Percentiles rank a stretch among this genome's conserved stretches.
phyloP scores from a whole-genome alignment of 1,140 invertebrate species.

The Tyrophagus putrescentiae region DNA sequence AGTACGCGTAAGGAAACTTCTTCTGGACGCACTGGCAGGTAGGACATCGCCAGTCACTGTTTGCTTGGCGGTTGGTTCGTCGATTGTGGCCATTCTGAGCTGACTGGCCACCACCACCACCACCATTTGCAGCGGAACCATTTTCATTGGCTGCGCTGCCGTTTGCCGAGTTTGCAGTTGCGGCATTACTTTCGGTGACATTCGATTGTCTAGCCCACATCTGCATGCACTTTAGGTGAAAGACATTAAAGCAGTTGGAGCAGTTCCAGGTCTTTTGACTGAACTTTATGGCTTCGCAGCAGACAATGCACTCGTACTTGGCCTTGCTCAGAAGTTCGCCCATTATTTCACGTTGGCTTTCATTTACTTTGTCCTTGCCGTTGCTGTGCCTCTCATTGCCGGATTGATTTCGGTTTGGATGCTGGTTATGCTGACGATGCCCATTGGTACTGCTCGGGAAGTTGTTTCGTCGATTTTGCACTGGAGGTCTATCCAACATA shows the following conservation, averaged over 20 bases:
- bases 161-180: neutral
- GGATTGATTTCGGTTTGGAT: too few species aligned
- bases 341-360: conserved; percentile 22
- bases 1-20: conserved; percentile 52
- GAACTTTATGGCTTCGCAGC: conserved; percentile 64
- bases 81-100: conserved; percentile 19
- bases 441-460: too few species aligned
- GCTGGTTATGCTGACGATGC: too few species aligned
- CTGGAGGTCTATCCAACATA: too few species aligned
- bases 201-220: conserved; percentile 54
- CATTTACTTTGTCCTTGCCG: neutral
- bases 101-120: neutral
- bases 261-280: conserved; percentile 75
- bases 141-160: neutral
- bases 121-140: conserved; percentile 6
- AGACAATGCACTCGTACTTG: conserved; percentile 74
- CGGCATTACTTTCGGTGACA: conserved; percentile 11
- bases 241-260: conserved; percentile 68
- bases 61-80: conserved; percentile 48
- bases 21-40: conserved; percentile 61
- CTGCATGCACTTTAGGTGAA: conserved; percentile 68
- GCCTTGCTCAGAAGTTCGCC: conserved; percentile 25
- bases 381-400: too few species aligned
- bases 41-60: conserved; percentile 76
- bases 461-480: too few species aligned